Percentiles rank a stretch among this genome's conserved stretches.
Conservation (phyloP, 30 jellyfish, hydroid and myxozoan species). For the Phacellophora camtschatica region DNA sequence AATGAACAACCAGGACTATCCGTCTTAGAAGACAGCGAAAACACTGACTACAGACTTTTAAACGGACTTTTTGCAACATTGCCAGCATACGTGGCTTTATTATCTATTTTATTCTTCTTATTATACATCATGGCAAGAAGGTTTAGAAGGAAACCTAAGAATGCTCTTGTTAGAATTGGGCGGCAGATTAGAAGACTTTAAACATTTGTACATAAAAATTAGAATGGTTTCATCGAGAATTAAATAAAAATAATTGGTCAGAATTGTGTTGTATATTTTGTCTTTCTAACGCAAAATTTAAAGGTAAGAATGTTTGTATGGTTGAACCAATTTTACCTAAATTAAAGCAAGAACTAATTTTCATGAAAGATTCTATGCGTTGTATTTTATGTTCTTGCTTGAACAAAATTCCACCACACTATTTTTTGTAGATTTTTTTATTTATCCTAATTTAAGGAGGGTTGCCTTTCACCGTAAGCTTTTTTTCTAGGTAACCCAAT, state of each 20-base stretch:
- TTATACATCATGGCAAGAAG: slow-evolving; percentile 39
- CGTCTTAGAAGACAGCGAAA: slow-evolving; percentile 47
- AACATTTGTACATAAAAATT: slow-evolving; percentile 31
- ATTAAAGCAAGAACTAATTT: too few relatives aligned
- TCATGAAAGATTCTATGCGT: too few relatives aligned
- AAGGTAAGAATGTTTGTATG: too few relatives aligned
- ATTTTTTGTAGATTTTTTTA: too few relatives aligned
- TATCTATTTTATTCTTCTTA: slow-evolving; percentile 30
- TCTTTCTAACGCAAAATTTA: too few relatives aligned
- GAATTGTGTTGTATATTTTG: neutral
- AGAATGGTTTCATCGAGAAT: neutral
- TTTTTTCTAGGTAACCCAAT: too few relatives aligned
- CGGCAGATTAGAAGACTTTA: slow-evolving; percentile 42
- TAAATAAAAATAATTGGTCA: neutral
- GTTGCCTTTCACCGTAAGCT: too few relatives aligned
- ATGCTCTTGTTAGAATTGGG: slow-evolving; percentile 18
- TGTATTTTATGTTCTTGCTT: too few relatives aligned
- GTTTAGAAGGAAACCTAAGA: slow-evolving; percentile 25
- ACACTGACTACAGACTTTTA: slow-evolving; percentile 29
- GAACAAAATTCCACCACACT: too few relatives aligned
- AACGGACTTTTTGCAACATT: slow-evolving; percentile 40
- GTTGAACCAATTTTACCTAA: too few relatives aligned
- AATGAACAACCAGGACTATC: neutral
- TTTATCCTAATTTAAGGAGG: too few relatives aligned
- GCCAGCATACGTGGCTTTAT: slow-evolving; percentile 60